These are phyloP conservation scores for Andrena chrysosceles DNA, from an alignment of 2,888 invertebrate genomes.

Conservation along the genomic window DNA sequence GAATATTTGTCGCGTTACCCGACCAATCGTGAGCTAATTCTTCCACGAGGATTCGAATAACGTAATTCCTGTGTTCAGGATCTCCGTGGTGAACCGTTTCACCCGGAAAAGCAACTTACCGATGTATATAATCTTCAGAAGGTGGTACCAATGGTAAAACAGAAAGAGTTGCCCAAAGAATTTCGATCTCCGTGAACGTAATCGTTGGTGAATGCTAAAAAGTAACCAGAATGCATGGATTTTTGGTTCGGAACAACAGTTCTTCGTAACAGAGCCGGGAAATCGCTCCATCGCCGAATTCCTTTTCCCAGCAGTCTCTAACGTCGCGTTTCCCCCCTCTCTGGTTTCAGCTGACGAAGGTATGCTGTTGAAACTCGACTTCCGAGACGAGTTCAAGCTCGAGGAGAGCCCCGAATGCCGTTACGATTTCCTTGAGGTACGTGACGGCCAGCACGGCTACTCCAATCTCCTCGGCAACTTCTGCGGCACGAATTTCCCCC, in stretches of 20 bases:
- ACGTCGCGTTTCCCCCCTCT: conserved; percentile 23
- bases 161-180: background rate
- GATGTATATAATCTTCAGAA: too few species aligned
- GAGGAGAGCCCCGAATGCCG: conserved; percentile 89
- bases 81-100: background rate
- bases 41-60: conserved; percentile 14
- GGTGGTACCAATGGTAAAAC: too few species aligned
- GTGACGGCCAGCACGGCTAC: conserved; percentile 93
- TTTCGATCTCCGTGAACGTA: background rate
- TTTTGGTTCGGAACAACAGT: background rate
- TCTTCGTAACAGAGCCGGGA: background rate
- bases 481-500: conserved; percentile 91
- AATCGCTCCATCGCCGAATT: conserved; percentile 1
- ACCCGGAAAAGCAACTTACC: background rate
- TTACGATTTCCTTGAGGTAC: conserved; percentile 93
- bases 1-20: conserved; percentile 68
- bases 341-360: conserved; percentile 87
- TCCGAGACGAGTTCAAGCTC: conserved; percentile 92
- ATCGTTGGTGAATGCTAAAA: background rate
- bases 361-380: conserved; percentile 90
- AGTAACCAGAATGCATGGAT: background rate
- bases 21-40: conserved; percentile 43
- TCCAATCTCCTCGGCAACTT: conserved; percentile 88
- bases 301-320: conserved; percentile 9
- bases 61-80: background rate